Evolutionary conservation across 2,797 vertebrate species (phyloP), one percentile per base, ranked within the genome.

Genomic region (Caiman crocodilus): DNA sequence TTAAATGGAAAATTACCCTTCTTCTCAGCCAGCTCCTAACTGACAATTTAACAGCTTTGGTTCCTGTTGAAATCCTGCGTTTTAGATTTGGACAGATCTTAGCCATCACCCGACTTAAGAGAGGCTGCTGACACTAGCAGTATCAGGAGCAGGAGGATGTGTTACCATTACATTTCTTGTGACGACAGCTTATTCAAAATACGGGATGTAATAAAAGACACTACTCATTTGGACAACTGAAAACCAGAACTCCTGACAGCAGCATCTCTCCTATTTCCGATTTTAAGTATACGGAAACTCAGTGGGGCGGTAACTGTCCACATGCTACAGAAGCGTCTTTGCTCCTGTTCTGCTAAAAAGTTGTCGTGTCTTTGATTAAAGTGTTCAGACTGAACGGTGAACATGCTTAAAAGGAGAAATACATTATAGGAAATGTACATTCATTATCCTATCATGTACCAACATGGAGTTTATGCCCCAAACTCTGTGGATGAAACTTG

Each of bases 41-140:
- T 87, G 42, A 58, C 26, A 76, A 61, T 76, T 59, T 75, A 58
- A 76, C 0, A 90, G 75, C 42, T 90, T 82, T 67, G 75, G 57
- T 75, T 28, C 76, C 32, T 32, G 56, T 30, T 69, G 63, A 79
- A 21, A 61, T 30, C 9, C 15, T 64, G 18, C 20, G 11, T 63
- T 64, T 74, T 28, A 69, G 55, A 92, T 13, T 75, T 50, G 42
- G 3, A 10, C 59, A 94, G 14, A 82, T 50, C 50, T 71, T 77
- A 93, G 92, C 82, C 59, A 20, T 58, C 77, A 89, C 61, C 57
- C 60, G 69, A 63, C 28, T 91, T 82, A 90, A 63, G 55, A 90
- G 17, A 56, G 82, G 16, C 3, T 63, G 32, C 0, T 69, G 81
- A 94, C 84, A 71, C 13, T 92, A 89, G 79, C 16, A 74, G 17